These are phyloP conservation scores for Gibbula magus DNA, from an alignment of 2,888 invertebrate species.

Conservation along the genomic window DNA sequence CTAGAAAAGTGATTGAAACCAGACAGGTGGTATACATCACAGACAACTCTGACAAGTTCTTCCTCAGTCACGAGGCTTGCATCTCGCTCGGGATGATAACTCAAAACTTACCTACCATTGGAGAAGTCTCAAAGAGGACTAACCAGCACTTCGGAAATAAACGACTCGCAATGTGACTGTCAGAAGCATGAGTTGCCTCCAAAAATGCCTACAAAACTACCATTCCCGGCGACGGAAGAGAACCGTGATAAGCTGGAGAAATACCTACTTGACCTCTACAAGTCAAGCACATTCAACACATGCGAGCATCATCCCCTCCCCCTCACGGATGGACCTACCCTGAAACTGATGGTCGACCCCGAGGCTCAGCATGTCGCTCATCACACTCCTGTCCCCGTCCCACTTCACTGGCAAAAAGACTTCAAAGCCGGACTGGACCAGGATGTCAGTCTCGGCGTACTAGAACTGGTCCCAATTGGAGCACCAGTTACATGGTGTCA, in stretches of 20 bases:
- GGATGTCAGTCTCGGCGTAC: slow-evolving; percentile 47
- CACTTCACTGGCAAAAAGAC: slow-evolving; percentile 54
- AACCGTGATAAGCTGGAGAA: slow-evolving; percentile 39
- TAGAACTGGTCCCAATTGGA: slow-evolving; percentile 49
- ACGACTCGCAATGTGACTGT: slow-evolving; percentile 34
- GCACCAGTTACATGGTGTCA: slow-evolving; percentile 56
- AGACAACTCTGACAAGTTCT: no score
- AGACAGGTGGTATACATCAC: slow-evolving; percentile 58
- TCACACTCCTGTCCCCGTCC: slow-evolving; percentile 59
- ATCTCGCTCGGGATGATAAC: slow-evolving; percentile 48
- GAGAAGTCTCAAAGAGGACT: not conserved
- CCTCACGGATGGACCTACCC: slow-evolving; percentile 46
- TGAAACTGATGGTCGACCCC: slow-evolving; percentile 53
- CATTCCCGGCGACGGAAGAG: slow-evolving; percentile 45
- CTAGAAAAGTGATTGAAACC: no score
- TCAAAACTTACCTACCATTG: slow-evolving; percentile 40
- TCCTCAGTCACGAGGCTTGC: slow-evolving; percentile 55
- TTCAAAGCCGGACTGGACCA: slow-evolving; percentile 56
- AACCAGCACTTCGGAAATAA: not conserved
- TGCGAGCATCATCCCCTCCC: slow-evolving; percentile 56
- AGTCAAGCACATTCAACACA: no score
- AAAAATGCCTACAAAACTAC: no score
- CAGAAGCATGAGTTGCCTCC: slow-evolving; percentile 37
- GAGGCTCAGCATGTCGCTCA: slow-evolving; percentile 49
- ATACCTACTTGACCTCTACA: slow-evolving; percentile 49